Evolutionary conservation across 2,888 invertebrate genomes (phyloP).

Genomic region (Craniophora ligustri): DNA sequence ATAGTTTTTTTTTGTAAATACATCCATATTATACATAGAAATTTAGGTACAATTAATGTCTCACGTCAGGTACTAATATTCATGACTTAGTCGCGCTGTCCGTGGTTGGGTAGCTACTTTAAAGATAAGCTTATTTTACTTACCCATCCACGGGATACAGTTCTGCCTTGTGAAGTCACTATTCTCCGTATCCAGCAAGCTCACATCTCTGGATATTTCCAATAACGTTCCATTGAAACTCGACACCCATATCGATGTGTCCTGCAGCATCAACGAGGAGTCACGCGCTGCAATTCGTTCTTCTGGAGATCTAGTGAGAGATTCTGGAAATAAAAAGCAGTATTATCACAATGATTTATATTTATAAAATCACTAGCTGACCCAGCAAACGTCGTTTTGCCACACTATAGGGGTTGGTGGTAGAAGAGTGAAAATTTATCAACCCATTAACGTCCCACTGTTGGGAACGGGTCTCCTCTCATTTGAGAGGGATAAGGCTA

Average conservation of each 20-base stretch:
- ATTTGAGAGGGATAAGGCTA: no score
- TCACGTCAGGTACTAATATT: no score
- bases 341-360: background rate
- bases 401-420: no score
- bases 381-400: no score
- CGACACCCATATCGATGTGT: constrained; percentile 56
- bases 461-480: no score
- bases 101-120: background rate
- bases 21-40: no score
- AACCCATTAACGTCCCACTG: no score
- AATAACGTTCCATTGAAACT: constrained; percentile 59
- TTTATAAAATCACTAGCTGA: no score
- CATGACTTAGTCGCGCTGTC: no score
- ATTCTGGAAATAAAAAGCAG: constrained; percentile 11
- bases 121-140: constrained; percentile 23
- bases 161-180: constrained; percentile 69
- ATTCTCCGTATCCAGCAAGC: background rate
- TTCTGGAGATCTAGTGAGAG: constrained; percentile 25
- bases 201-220: constrained; percentile 33
- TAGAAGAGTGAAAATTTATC: no score
- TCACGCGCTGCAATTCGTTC: constrained; percentile 32
- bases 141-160: constrained; percentile 78
- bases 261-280: constrained; percentile 24
- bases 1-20: no score
- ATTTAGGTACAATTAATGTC: no score